Base-by-base conservation (phyloP, 2,797 vertebrate species). In the Mormyrus hasselquistii region DNA sequence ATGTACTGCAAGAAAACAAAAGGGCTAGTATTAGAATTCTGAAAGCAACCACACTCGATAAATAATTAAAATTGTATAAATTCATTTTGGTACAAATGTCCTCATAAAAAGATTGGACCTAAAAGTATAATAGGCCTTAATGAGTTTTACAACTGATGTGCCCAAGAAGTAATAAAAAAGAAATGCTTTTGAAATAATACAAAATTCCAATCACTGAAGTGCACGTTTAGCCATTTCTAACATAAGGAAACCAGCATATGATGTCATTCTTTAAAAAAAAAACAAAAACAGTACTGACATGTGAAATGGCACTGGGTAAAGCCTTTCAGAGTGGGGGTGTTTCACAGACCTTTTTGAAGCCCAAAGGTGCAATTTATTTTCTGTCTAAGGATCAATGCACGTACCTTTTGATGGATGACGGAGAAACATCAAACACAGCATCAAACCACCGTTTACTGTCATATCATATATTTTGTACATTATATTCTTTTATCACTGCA, bases 261-360 rank as follows among this genome's bases (percentile, higher is more conserved):
- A 84, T 10, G n/a, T 25, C 5, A 83, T 49, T 47, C 19, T 22
- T 47, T 9, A 44, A 83, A 41, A 44, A 44, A 47, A 14, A n/a
- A 12, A 4, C n/a, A 34, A 10, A 79, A 59, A 22, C 87, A 25
- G 22, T 47, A 14, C 16, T 34, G 25, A 69, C 8, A 7, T 52
- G 41, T 86, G 83, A 86, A 29, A 73, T 59, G 76, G 83, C 87
- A 10, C 86, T 59, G 84, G 83, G 85, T 84, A 76, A 86, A 73
- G 59, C 88, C 41, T 73, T 87, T 47, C 14, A 88, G 65, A 3
- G 87, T 69, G 41, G 65, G 85, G 76, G 90, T 14, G 12, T 87
- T 88, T 92, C 89, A 59, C 88, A 85, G 90, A 94, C 92, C 91
- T 91, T 91, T 89, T 90, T 91, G 90, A 92, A 89, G 89, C 88